Evolutionary conservation across 2,888 invertebrate genomes (phyloP).

Genomic region (Aporophyla nigra): DNA sequence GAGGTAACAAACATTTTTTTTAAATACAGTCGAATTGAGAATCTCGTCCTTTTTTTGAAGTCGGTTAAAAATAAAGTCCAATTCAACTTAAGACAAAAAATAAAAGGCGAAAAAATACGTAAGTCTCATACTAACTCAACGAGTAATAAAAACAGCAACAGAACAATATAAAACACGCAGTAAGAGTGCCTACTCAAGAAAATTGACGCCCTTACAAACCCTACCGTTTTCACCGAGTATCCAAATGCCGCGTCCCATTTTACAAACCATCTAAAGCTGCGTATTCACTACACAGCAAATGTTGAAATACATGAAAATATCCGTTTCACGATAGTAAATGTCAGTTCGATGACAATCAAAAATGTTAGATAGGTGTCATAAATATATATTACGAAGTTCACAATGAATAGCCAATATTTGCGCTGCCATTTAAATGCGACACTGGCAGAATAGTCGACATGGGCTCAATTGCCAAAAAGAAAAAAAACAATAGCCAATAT

Average conservation of each 20-base stretch:
- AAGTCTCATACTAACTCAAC: slow-evolving; percentile 10
- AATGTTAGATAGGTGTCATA: no score
- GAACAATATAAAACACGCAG: slow-evolving; percentile 45
- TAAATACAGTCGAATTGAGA: no score
- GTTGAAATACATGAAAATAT: no score
- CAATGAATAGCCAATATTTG: no score
- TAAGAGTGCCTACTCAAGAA: slow-evolving; percentile 53
- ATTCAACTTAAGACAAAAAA: neutral
- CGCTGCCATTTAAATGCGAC: no score
- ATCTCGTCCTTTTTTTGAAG: no score
- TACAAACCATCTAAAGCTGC: slow-evolving; percentile 45
- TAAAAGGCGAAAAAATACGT: slow-evolving; percentile 3
- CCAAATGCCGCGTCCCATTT: slow-evolving; percentile 55
- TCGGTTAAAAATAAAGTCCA: neutral
- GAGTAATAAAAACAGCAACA: slow-evolving; percentile 39
- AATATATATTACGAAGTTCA: no score
- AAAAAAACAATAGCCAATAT: no score
- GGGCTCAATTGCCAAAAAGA: no score
- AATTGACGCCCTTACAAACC: slow-evolving; percentile 54
- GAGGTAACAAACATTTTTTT: no score
- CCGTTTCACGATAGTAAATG: no score
- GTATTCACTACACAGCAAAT: slow-evolving; percentile 14
- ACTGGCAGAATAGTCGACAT: no score
- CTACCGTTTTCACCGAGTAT: slow-evolving; percentile 39
- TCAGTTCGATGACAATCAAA: neutral